A percentile compares a stretch with the other conserved stretches of the same genome.
These are phyloP conservation scores for Chrysochloris asiatica DNA, from an alignment of 2,113 vertebrate species.

Conservation along the genomic window DNA sequence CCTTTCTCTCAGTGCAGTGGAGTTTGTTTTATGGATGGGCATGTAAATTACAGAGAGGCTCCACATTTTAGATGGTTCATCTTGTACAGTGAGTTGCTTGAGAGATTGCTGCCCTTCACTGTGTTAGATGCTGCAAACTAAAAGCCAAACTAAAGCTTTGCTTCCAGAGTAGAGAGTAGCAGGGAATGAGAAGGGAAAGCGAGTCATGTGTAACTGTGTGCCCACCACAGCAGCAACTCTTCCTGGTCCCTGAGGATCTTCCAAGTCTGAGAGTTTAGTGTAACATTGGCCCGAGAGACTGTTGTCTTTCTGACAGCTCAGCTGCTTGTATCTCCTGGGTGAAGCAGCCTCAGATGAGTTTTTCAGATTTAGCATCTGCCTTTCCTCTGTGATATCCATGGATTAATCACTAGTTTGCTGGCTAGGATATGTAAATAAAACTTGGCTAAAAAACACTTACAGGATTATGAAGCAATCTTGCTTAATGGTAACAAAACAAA, in stretches of 20 bases:
- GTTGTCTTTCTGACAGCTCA: conserved; percentile 22
- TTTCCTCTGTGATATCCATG: conserved; percentile 55
- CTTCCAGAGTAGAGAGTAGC: neutral
- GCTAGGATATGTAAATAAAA: conserved; percentile 62
- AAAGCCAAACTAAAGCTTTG: neutral
- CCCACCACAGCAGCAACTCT: conserved; percentile 21
- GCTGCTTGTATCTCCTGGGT: conserved; percentile 19
- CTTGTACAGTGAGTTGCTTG: neutral
- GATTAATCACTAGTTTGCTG: conserved; percentile 61
- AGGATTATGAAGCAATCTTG: conserved; percentile 71
- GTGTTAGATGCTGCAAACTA: neutral
- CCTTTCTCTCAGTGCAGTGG: neutral
- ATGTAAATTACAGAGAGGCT: neutral
- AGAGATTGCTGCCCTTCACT: too few relatives aligned
- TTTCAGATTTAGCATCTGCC: conserved; percentile 33
- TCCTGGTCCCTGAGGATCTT: neutral
- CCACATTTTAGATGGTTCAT: neutral
- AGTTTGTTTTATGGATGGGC: neutral
- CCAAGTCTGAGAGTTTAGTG: neutral
- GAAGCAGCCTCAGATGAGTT: conserved; percentile 18
- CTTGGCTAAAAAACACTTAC: conserved; percentile 67
- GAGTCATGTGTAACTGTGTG: neutral
- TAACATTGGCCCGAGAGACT: neutral
- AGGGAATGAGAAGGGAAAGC: neutral
- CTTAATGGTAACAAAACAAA: conserved; percentile 69